These are phyloP conservation scores for Adela reaumurella DNA, from an alignment of 2,888 invertebrate species.

Conservation along the genomic window DNA sequence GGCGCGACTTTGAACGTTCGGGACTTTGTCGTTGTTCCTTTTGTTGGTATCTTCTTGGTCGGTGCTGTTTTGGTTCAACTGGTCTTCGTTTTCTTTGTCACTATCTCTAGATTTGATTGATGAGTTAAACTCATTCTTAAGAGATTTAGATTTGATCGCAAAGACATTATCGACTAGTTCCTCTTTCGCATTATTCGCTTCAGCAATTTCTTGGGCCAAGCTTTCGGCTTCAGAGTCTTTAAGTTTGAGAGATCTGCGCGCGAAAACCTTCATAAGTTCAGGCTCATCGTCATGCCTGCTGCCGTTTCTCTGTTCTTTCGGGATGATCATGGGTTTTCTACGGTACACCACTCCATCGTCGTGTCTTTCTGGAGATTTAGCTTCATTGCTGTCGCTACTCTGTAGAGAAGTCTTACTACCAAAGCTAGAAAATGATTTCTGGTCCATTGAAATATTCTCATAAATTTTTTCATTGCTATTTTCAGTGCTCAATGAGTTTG, in stretches of 20 bases:
- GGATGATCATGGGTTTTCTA: constrained; percentile 48
- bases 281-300: constrained; percentile 66
- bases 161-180: constrained; percentile 22
- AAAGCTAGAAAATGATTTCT: constrained; percentile 46
- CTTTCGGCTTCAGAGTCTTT: constrained; percentile 65
- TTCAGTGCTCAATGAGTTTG: constrained; percentile 37
- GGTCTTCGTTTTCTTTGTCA: constrained; percentile 67
- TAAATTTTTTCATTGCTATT: constrained; percentile 44
- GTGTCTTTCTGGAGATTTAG: constrained; percentile 33
- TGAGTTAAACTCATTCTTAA: constrained; percentile 48
- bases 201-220: constrained; percentile 56
- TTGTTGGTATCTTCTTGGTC: constrained; percentile 14
- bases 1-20: constrained; percentile 40
- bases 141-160: constrained; percentile 29
- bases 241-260: constrained; percentile 74
- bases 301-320: constrained; percentile 34
- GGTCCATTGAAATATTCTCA: constrained; percentile 43
- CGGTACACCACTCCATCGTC: constrained; percentile 53
- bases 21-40: constrained; percentile 23
- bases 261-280: constrained; percentile 79
- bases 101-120: constrained; percentile 63
- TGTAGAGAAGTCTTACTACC: constrained; percentile 49
- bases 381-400: constrained; percentile 43
- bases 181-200: constrained; percentile 32
- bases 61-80: constrained; percentile 11